These are phyloP conservation scores for Scaptodrosophila latifasciaeformis DNA, from an alignment of 2,888 invertebrate genomes.

Conservation along the genomic window DNA sequence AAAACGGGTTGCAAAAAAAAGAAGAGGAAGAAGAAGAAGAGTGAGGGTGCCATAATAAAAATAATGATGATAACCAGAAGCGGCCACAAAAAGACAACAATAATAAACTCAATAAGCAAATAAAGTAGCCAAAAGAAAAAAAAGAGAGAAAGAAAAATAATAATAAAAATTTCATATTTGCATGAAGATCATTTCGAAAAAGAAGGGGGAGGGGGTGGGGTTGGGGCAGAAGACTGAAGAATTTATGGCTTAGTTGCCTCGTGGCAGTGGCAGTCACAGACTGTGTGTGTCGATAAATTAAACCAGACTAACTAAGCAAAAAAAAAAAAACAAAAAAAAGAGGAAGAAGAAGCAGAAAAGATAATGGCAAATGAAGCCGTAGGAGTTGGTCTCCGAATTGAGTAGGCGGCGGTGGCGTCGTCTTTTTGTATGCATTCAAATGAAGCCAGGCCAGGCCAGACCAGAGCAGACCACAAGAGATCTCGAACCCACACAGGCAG, in stretches of 20 bases:
- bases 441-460: not conserved
- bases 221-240: conserved; percentile 5
- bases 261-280: conserved; percentile 44
- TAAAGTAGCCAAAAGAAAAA: conserved; percentile 2
- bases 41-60: conserved; percentile 51
- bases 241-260: conserved; percentile 42
- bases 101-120: conserved; percentile 49
- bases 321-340: no score
- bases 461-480: not conserved
- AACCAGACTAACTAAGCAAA: conserved; percentile 56
- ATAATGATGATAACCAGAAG: conserved; percentile 50
- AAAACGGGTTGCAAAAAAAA: conserved; percentile 30
- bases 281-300: conserved; percentile 50
- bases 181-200: conserved; percentile 1
- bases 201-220: not conserved
- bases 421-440: no score
- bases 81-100: conserved; percentile 37
- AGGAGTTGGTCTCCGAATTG: conserved; percentile 40
- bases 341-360: no score
- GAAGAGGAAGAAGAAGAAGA: no score
- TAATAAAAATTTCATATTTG: not conserved
- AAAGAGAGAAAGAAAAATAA: not conserved
- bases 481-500: conserved; percentile 7
- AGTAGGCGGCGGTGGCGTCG: not conserved
- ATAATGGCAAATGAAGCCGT: conserved; percentile 67